Conservation (phyloP, 2,888 invertebrate species). For the Pterobdella sp. region DNA sequence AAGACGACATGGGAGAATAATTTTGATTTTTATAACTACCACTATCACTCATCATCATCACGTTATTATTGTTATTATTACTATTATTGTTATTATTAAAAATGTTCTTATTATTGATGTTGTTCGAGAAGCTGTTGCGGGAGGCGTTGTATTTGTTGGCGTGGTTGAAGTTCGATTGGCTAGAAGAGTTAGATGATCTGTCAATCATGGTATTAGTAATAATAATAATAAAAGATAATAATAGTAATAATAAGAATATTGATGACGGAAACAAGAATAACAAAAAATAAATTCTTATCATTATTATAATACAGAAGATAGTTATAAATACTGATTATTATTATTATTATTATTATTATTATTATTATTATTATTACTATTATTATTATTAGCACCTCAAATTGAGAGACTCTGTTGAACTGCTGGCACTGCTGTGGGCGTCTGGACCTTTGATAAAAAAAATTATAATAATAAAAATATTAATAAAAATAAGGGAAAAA, state of each 20-base stretch:
- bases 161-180: slow-evolving; percentile 10
- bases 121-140: too few species aligned
- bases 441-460: slow-evolving; percentile 31
- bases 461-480: slow-evolving; percentile 35
- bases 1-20: too few species aligned
- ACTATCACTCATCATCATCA: too few species aligned
- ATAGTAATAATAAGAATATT: neutral
- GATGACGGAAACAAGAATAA: neutral
- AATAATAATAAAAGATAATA: neutral
- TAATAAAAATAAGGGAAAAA: neutral
- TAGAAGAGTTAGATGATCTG: slow-evolving; percentile 4
- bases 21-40: too few species aligned
- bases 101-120: too few species aligned
- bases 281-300: neutral
- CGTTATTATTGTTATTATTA: too few species aligned
- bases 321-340: neutral
- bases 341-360: slow-evolving; percentile 1
- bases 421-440: slow-evolving; percentile 55
- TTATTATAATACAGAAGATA: neutral
- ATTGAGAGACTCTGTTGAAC: slow-evolving; percentile 78
- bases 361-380: neutral
- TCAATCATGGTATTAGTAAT: neutral
- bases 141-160: too few species aligned
- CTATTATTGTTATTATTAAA: too few species aligned
- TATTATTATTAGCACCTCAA: slow-evolving; percentile 49